These are phyloP conservation scores for Dexiosoma caninum DNA, from an alignment of 2,888 invertebrate species.

Conservation along the genomic window DNA sequence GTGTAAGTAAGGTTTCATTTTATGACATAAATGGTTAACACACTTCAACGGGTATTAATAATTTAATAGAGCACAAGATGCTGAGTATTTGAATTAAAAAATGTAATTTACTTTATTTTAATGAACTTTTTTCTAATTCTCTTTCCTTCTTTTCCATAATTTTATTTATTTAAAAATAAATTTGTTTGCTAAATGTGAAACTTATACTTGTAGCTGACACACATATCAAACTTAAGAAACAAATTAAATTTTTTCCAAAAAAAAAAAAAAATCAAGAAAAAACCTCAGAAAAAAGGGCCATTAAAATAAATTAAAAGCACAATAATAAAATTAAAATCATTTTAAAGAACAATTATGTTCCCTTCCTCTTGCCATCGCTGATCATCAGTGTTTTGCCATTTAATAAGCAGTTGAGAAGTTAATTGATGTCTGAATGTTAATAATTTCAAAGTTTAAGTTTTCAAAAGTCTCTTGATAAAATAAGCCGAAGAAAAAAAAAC, in stretches of 20 bases:
- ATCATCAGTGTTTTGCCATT: not conserved
- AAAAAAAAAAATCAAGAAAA: not conserved
- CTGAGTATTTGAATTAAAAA: no score
- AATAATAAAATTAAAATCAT: not conserved
- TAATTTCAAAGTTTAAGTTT: not conserved
- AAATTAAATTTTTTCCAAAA: not conserved
- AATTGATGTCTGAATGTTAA: slow-evolving; percentile 43
- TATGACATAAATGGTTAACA: no score
- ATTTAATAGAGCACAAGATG: no score
- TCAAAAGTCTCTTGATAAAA: not conserved
- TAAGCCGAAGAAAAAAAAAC: not conserved
- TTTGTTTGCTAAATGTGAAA: no score
- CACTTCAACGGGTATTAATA: no score
- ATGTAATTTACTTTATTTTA: no score
- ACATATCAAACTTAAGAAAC: not conserved
- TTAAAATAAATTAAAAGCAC: not conserved
- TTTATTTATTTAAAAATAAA: no score
- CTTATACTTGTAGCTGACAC: not conserved
- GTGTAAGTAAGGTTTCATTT: no score
- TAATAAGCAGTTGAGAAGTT: slow-evolving; percentile 29
- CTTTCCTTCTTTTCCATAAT: not conserved
- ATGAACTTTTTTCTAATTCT: not conserved
- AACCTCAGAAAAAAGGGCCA: no score
- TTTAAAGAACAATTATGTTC: slow-evolving; percentile 1
- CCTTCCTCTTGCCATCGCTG: not conserved